Conservation (phyloP, 2,888 invertebrate species). For the Crioceris asparagi region DNA sequence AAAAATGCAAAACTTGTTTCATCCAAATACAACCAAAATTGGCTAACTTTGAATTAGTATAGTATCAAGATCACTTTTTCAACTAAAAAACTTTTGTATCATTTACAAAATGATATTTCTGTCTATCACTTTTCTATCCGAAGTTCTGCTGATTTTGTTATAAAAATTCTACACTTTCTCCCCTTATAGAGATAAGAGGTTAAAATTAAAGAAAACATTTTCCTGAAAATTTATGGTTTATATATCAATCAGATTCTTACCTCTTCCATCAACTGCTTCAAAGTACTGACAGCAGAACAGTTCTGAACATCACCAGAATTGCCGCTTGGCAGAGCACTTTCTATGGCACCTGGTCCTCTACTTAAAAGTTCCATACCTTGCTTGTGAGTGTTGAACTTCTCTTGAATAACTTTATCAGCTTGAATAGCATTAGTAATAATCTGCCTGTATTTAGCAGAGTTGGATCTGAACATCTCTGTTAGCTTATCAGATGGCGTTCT, state of each 20-base stretch:
- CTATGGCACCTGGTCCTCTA: slow-evolving; percentile 56
- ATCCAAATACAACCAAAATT: too few relatives aligned
- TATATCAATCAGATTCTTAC: slow-evolving; percentile 32
- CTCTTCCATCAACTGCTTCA: slow-evolving; percentile 70
- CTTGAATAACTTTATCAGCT: slow-evolving; percentile 73
- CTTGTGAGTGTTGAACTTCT: slow-evolving; percentile 72
- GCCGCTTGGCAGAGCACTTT: slow-evolving; percentile 57
- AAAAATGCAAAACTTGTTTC: too few relatives aligned
- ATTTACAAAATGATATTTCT: too few relatives aligned
- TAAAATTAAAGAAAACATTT: too few relatives aligned
- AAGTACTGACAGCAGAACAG: slow-evolving; percentile 50
- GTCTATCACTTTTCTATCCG: too few relatives aligned
- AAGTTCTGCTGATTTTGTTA: too few relatives aligned
- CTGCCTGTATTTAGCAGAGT: slow-evolving; percentile 84
- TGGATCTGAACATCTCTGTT: slow-evolving; percentile 79
- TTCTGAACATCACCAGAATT: slow-evolving; percentile 42
- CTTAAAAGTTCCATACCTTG: slow-evolving; percentile 75
- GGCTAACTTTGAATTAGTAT: too few relatives aligned
- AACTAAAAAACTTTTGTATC: too few relatives aligned
- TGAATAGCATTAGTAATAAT: slow-evolving; percentile 83
- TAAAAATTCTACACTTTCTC: too few relatives aligned
- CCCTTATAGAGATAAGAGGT: too few relatives aligned
- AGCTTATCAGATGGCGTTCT: slow-evolving; percentile 79
- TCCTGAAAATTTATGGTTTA: too few relatives aligned
- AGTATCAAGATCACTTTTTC: too few relatives aligned